phyloP scores from a whole-genome alignment of 2,113 vertebrate genomes.

The Prinia subflava region DNA sequence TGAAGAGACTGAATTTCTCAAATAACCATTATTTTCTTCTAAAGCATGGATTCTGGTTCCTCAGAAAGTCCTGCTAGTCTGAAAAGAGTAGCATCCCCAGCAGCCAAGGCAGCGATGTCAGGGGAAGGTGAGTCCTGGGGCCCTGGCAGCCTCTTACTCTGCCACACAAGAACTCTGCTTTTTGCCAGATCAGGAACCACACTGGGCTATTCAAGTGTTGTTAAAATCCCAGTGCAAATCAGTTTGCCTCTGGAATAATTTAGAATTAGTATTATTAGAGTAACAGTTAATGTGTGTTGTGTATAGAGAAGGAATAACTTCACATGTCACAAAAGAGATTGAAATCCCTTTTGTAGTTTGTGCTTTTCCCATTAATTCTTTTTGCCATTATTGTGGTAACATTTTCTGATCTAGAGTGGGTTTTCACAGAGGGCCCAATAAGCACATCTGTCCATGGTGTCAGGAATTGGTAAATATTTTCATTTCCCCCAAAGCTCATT shows the following conservation, averaged over 20 bases:
- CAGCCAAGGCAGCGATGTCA: slow-evolving; percentile 78
- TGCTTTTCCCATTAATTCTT: not conserved
- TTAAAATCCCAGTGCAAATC: not conserved
- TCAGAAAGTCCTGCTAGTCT: slow-evolving; percentile 91
- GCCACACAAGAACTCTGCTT: not conserved
- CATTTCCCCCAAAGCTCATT: not conserved
- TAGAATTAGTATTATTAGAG: not conserved
- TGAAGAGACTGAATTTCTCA: not conserved
- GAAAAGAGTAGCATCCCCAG: slow-evolving; percentile 89
- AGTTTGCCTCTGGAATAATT: not conserved
- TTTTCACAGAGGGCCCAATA: not conserved
- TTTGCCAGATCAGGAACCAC: not conserved
- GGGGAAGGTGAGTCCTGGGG: slow-evolving; percentile 85
- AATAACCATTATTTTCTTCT: slow-evolving; percentile 34
- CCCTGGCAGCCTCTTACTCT: not conserved
- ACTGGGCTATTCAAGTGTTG: not conserved
- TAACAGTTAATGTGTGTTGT: not conserved
- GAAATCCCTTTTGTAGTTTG: not conserved
- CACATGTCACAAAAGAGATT: not conserved
- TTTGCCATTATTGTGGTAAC: not conserved
- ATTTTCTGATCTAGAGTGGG: not conserved
- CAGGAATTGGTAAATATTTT: not conserved
- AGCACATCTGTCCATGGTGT: not conserved
- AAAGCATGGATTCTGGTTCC: slow-evolving; percentile 86
- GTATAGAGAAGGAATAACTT: not conserved